These are phyloP conservation scores for Gobio gobio DNA, from an alignment of 2,113 vertebrate genomes.

Conservation along the genomic window DNA sequence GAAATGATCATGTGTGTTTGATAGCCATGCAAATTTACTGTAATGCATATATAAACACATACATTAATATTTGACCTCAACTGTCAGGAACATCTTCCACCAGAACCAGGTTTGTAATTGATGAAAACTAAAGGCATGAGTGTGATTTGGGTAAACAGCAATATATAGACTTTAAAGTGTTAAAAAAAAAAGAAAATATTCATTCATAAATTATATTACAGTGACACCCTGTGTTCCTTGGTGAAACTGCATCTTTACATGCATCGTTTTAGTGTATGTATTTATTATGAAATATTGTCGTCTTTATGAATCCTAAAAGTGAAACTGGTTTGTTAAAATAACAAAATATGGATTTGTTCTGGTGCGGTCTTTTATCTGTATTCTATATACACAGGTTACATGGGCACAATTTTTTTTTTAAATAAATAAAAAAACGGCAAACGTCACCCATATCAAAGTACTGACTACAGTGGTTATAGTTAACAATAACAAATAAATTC, in stretches of 20 bases:
- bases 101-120: background rate
- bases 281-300: background rate
- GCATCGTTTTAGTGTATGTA: background rate
- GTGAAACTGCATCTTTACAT: background rate
- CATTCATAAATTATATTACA: background rate
- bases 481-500: background rate
- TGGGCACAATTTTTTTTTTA: background rate
- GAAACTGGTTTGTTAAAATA: background rate
- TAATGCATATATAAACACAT: background rate
- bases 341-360: too few species aligned
- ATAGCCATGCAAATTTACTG: background rate
- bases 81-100: background rate
- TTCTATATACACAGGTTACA: too few species aligned
- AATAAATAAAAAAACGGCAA: background rate
- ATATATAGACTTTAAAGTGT: too few species aligned
- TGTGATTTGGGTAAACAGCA: background rate
- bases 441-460: background rate
- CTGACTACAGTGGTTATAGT: background rate
- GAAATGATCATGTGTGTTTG: background rate
- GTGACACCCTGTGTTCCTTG: background rate
- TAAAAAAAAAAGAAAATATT: too few species aligned
- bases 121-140: background rate
- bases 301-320: too few species aligned
- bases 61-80: background rate
- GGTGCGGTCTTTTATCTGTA: too few species aligned